A percentile compares a stretch with the other conserved stretches of the same genome.
These are phyloP conservation scores for Exocentrus adspersus DNA, from an alignment of 2,888 invertebrate genomes.

Conservation along the genomic window DNA sequence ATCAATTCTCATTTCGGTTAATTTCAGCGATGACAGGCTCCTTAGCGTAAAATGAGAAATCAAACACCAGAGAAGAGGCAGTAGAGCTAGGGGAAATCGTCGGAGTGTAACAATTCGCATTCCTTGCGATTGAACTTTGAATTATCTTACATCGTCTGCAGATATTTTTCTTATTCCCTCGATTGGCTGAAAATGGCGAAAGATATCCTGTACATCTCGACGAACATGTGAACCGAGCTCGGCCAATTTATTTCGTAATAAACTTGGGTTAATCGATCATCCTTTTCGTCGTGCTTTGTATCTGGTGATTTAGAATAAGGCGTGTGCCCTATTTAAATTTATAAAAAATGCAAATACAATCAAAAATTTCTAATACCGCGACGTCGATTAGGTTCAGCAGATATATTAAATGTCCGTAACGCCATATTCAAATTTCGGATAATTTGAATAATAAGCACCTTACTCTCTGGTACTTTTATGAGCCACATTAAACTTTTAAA, in stretches of 20 bases:
- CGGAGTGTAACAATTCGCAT: constrained; percentile 38
- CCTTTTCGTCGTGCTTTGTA: constrained; percentile 1
- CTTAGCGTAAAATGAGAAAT: constrained; percentile 27
- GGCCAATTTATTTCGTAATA: constrained; percentile 16
- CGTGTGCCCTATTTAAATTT: too few relatives aligned
- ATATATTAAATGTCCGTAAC: too few relatives aligned
- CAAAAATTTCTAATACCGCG: background rate
- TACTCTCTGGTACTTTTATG: constrained; percentile 7
- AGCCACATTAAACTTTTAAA: constrained; percentile 15
- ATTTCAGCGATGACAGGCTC: constrained; percentile 13
- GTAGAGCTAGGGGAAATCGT: constrained; percentile 25
- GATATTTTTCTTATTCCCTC: constrained; percentile 33
- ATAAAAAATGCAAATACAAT: too few relatives aligned
- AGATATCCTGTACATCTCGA: constrained; percentile 14
- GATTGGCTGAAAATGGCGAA: constrained; percentile 32
- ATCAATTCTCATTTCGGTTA: constrained; percentile 15
- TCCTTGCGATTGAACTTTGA: constrained; percentile 38
- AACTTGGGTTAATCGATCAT: constrained; percentile 12
- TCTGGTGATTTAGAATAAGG: too few relatives aligned
- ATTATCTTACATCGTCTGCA: constrained; percentile 37
- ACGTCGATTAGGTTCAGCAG: background rate
- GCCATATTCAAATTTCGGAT: constrained; percentile 5
- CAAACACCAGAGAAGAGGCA: constrained; percentile 32
- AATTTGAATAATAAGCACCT: constrained; percentile 8
- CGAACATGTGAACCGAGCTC: constrained; percentile 13